These are phyloP conservation scores for Hydriomena furcata DNA, from an alignment of 2,888 invertebrate genomes.

Conservation along the genomic window DNA sequence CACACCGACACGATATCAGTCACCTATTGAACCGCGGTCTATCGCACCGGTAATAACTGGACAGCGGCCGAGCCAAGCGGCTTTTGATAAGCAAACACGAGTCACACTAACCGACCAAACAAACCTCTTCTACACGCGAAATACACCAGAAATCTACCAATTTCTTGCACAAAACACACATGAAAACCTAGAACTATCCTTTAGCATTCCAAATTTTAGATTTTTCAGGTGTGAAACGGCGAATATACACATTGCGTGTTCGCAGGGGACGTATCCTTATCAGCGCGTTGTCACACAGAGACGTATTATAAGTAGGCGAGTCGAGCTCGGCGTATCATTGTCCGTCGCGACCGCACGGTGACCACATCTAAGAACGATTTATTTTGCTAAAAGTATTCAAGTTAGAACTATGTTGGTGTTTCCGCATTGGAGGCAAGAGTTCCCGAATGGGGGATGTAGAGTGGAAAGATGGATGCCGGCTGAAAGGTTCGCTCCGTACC, in stretches of 20 bases:
- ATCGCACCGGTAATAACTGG: constrained; percentile 83
- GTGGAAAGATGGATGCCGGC: constrained; percentile 72
- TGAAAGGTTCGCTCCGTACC: constrained; percentile 72
- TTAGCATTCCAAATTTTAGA: neutral
- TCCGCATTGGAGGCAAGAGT: constrained; percentile 72
- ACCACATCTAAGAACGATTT: constrained; percentile 46
- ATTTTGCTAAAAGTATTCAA: neutral
- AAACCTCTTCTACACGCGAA: constrained; percentile 24
- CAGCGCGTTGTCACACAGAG: constrained; percentile 70
- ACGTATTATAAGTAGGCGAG: constrained; percentile 77
- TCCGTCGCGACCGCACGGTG: constrained; percentile 64
- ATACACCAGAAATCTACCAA: neutral
- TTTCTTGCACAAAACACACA: neutral
- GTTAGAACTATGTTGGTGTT: constrained; percentile 70
- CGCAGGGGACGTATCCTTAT: constrained; percentile 78
- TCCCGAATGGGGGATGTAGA: constrained; percentile 64
- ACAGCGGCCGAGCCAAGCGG: constrained; percentile 76
- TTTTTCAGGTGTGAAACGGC: constrained; percentile 1
- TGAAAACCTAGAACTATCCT: neutral
- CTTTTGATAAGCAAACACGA: constrained; percentile 62
- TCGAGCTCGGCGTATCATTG: constrained; percentile 65
- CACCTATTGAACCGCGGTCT: constrained; percentile 85
- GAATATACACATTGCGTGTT: constrained; percentile 44
- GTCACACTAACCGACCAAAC: constrained; percentile 31
- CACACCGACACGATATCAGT: constrained; percentile 73